Evolutionary conservation across 2,113 vertebrate genomes (phyloP), one percentile per base, ranked within the genome.

Genomic region (Maccullochella peelii): DNA sequence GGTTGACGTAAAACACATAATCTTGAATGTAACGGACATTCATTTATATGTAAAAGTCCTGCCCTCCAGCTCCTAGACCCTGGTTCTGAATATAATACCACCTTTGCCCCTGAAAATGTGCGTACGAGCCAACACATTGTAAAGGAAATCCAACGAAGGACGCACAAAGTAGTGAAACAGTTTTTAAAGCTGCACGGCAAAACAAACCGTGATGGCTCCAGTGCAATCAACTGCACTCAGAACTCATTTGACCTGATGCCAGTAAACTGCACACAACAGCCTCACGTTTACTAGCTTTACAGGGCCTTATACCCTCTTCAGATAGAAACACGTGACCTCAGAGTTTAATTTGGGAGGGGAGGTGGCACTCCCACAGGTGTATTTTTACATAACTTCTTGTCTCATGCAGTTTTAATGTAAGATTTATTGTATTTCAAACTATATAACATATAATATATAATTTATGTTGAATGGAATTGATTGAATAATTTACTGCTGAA

Each of bases 401-500:
- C 30, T 70, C 10, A 8, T 23, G 49, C 18, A 36, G 6, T 8
- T 54, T 15, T 36, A 2, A 54, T 63, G 6, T 54, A 5, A 62
- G 16, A 33, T n/a, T 8, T 36, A 38, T 71, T 33, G 21, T 18
- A 2, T 61, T 80, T 68, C 20, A 62, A 36, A 57, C 33, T 5
- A 30, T n/a, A 6, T 1, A 40, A 65, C 23, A n/a, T 36, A 66
- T 38, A 44, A n/a, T 20, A 21, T 11, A 4, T 33, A 40, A 40
- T 40, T 6, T 40, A 8, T 27, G 63, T 70, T 61, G 36, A 74
- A 59, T 25, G 2, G 12, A 71, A 77, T 67, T 36, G 47, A 10
- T 5, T 36, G 25, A 16, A 58, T 40, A 20, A 77, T 83, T 77
- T 66, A 73, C 54, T 4, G 59, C 75, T 50, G 27, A 62, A 8